These are phyloP conservation scores for Sibirionetta formosa DNA, from an alignment of 2,797 vertebrate genomes.

Conservation along the genomic window DNA sequence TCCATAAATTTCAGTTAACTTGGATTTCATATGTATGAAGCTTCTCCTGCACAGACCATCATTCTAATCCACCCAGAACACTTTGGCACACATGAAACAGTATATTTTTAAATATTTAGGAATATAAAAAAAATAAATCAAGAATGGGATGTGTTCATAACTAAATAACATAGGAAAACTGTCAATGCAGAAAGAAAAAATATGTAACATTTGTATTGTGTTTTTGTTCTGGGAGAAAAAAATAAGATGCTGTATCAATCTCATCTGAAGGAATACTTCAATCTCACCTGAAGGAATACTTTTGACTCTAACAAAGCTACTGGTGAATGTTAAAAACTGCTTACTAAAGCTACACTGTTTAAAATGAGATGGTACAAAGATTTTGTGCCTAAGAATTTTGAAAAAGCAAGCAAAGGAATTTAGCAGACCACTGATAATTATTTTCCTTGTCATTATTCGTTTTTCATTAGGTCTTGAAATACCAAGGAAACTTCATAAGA, in stretches of 20 bases:
- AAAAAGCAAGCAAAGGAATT: not conserved
- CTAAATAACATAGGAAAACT: not conserved
- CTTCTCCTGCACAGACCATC: not conserved
- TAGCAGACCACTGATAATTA: not conserved
- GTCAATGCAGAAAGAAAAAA: not conserved
- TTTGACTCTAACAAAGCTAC: not conserved
- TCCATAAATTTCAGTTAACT: not conserved
- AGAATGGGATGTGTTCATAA: not conserved
- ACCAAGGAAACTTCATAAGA: not conserved
- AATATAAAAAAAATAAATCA: not conserved
- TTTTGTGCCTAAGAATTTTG: not conserved
- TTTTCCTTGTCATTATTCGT: not conserved
- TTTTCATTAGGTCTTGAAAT: not conserved
- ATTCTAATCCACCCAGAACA: not conserved
- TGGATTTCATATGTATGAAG: not conserved
- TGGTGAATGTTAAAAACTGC: not conserved
- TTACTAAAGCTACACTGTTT: not conserved
- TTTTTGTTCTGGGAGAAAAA: not conserved
- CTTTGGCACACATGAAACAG: not conserved
- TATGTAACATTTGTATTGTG: not conserved
- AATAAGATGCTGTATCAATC: not conserved
- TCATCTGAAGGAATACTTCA: not conserved
- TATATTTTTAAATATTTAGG: not conserved
- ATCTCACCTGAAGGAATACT: not conserved
- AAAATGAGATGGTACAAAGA: accelerated